A percentile compares a stretch with the other conserved stretches of the same genome.
These are phyloP conservation scores for Girardinus metallicus DNA, from an alignment of 2,797 vertebrate species.

Conservation along the genomic window DNA sequence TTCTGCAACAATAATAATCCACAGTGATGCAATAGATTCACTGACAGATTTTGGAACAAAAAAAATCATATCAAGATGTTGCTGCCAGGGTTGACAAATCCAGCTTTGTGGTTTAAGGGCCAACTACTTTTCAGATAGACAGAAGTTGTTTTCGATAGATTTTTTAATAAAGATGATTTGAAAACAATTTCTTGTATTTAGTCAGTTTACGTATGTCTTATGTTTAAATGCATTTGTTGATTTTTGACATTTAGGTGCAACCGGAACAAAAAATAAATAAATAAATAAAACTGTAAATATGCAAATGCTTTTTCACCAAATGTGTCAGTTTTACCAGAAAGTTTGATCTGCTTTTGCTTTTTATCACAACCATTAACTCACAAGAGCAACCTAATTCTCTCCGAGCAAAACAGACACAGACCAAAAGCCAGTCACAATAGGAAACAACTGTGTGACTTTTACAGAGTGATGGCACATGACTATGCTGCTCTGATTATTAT, in stretches of 20 bases:
- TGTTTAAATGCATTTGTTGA: neutral
- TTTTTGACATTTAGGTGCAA: neutral
- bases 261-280: neutral
- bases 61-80: neutral
- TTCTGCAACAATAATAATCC: neutral
- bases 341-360: neutral
- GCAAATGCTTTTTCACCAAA: neutral
- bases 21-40: neutral
- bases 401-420: neutral
- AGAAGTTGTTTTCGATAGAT: neutral
- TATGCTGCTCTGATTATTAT: slow-evolving; percentile 23
- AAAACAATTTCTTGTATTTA: neutral
- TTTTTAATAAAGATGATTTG: neutral
- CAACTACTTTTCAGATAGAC: neutral
- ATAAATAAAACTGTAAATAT: neutral
- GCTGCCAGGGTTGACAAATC: neutral
- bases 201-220: neutral
- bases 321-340: neutral
- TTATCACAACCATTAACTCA: neutral
- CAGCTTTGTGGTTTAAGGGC: neutral
- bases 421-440: neutral
- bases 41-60: neutral
- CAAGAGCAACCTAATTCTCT: neutral
- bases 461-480: slow-evolving; percentile 23
- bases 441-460: neutral